phyloP scores from a whole-genome alignment of 1,140 invertebrate species.

The Lethrus apterus region DNA sequence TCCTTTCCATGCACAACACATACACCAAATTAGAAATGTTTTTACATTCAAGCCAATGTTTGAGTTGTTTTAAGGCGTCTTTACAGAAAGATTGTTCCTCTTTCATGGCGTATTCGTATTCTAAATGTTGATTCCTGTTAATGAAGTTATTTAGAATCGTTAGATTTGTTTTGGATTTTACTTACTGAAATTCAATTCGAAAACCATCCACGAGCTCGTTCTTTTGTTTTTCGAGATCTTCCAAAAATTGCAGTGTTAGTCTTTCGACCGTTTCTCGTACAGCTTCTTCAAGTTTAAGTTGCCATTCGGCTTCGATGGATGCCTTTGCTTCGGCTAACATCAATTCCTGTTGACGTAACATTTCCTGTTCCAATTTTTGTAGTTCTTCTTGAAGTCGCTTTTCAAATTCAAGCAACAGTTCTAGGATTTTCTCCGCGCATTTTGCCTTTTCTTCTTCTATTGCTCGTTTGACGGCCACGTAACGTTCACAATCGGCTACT shows the following conservation, averaged over 20 bases:
- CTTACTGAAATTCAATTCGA: conserved; percentile 39
- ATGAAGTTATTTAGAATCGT: too few relatives aligned
- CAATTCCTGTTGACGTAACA: conserved; percentile 16
- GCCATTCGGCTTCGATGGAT: conserved; percentile 30
- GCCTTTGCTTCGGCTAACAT: conserved; percentile 20
- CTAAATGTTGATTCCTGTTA: background rate
- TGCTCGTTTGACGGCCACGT: conserved; percentile 20
- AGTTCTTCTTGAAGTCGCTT: conserved; percentile 28
- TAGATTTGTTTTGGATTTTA: too few relatives aligned
- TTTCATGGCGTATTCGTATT: conserved; percentile 19
- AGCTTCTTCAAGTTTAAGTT: conserved; percentile 31
- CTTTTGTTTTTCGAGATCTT: conserved; percentile 31
- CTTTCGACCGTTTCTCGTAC: conserved; percentile 32
- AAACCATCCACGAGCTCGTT: conserved; percentile 31
- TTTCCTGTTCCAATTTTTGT: conserved; percentile 12
- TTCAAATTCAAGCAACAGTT: conserved; percentile 28
- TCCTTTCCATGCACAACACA: conserved; percentile 40
- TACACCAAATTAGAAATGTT: conserved; percentile 41
- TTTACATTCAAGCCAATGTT: conserved; percentile 39
- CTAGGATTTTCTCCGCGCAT: conserved; percentile 29
- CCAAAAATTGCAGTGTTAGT: conserved; percentile 37
- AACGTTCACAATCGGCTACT: conserved; percentile 32
- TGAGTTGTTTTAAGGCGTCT: conserved; percentile 29
- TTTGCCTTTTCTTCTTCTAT: conserved; percentile 19
- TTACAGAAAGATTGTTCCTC: conserved; percentile 24